Evolutionary conservation across 2,888 invertebrate species (phyloP), one percentile per base, ranked within the genome.

Genomic region (Eugnorisma glareosa): DNA sequence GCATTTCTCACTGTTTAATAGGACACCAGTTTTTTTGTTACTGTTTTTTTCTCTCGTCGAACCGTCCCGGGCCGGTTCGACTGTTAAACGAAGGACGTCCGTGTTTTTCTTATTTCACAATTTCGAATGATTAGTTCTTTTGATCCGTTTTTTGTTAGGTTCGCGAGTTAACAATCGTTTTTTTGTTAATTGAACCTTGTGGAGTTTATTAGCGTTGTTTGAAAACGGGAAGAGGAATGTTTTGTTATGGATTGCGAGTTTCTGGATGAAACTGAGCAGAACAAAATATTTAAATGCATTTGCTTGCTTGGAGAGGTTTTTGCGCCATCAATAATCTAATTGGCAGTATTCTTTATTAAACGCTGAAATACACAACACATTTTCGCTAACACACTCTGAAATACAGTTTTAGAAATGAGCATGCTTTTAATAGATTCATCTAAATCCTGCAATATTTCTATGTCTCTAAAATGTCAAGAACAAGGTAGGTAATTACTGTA

Each of bases 1-100:
- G 91, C 92, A 91, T 92, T 92, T 94, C 93, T 93, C 93, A 94
- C 94, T 93, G 92, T 91, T 93, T 93, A 93, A 93, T 93, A 93
- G 91, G 92, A 92, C 89, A 88, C 84, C 88, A 91, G 90, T 91
- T 92, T 94, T 93, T 92, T 92, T 91, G 88, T 88, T 79, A 84
- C 83, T 1, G 84, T 85, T 91, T 90, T 89, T 75, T 83, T 69
- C 18, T 85, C 86, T 86, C 76, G 88, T 88, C 87, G 78, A 31
- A 35, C 57, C 79, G 75, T 63, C 75, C 81, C 79, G 63, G 57
- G 48, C 64, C 81, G 73, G 89, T 89, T 84, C 80, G 88, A 77
- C 84, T 74, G 83, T 77, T 81, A 73, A 75, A 76, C 86, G 84
- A 84, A 88, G 84, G 80, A 87, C 86, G 85, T 76, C 74, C 81